These are phyloP conservation scores for Ecdyonurus torrentis DNA, from an alignment of 2,888 invertebrate species.

Conservation along the genomic window DNA sequence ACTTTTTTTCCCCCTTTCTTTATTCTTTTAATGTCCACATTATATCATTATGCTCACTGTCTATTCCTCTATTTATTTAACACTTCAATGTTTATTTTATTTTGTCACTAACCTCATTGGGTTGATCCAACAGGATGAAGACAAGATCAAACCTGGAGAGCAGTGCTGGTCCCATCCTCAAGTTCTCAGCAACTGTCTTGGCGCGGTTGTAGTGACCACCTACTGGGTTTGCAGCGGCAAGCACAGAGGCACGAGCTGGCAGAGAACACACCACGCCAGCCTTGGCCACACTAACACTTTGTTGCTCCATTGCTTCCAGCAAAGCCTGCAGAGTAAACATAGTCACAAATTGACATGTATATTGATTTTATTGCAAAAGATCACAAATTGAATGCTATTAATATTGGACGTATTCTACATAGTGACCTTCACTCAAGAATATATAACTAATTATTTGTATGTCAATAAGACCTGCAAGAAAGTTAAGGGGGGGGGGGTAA, in stretches of 20 bases:
- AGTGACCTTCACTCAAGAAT: too few relatives aligned
- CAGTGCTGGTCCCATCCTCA: conserved; percentile 69
- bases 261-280: conserved; percentile 72
- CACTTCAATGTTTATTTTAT: background rate
- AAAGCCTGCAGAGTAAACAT: conserved; percentile 54
- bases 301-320: conserved; percentile 90
- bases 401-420: too few relatives aligned
- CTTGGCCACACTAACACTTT: conserved; percentile 77
- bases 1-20: background rate
- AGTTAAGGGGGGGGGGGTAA: too few relatives aligned
- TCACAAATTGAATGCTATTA: too few relatives aligned
- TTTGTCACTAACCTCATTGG: conserved; percentile 46
- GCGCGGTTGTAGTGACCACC: conserved; percentile 76
- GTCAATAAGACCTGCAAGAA: too few relatives aligned
- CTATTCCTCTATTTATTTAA: background rate
- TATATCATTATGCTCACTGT: background rate
- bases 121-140: conserved; percentile 75
- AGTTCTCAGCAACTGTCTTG: conserved; percentile 77
- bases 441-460: too few relatives aligned
- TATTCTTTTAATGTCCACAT: background rate
- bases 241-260: conserved; percentile 64
- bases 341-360: too few relatives aligned
- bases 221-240: conserved; percentile 87
- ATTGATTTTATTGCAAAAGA: too few relatives aligned
- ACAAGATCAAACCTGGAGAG: conserved; percentile 86